A percentile compares a stretch with the other conserved stretches of the same genome.
Evolutionary conservation across 1,140 invertebrate species (phyloP).

Genomic region (Drosophila novamexicana): DNA sequence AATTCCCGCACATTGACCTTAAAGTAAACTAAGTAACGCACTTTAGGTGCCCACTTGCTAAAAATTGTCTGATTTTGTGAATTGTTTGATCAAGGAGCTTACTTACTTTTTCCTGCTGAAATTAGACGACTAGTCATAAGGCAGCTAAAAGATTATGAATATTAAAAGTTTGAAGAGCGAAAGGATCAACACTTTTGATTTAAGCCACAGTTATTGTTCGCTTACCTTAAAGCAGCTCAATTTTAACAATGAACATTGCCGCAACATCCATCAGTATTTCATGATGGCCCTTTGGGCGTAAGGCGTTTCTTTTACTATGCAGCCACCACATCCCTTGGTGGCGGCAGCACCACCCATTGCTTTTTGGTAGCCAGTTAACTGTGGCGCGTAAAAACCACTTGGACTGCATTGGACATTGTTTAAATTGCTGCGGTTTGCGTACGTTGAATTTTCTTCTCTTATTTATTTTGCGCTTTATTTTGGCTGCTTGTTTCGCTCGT

Average conservation of each 20-base stretch:
- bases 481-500: slow-evolving; percentile 35
- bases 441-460: slow-evolving; percentile 76
- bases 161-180: neutral
- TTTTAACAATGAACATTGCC: slow-evolving; percentile 54
- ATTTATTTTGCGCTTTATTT: slow-evolving; percentile 75
- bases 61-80: neutral
- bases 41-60: slow-evolving; percentile 2
- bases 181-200: neutral
- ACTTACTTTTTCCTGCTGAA: neutral
- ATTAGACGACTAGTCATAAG: slow-evolving; percentile 7
- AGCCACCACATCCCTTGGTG: slow-evolving; percentile 20
- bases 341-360: slow-evolving; percentile 11
- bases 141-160: slow-evolving; percentile 11
- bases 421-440: slow-evolving; percentile 79
- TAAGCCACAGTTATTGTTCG: slow-evolving; percentile 7
- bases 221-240: slow-evolving; percentile 28
- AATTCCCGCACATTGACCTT: no score
- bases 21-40: neutral
- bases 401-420: slow-evolving; percentile 80
- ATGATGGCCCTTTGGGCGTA: slow-evolving; percentile 62
- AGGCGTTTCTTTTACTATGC: slow-evolving; percentile 65
- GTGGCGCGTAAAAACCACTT: slow-evolving; percentile 68
- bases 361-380: slow-evolving; percentile 54
- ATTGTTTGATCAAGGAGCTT: slow-evolving; percentile 4
- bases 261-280: slow-evolving; percentile 75